A percentile compares a stretch with the other conserved stretches of the same genome.
These are phyloP conservation scores for Pemphredon lugubris DNA, from an alignment of 2,888 invertebrate species.

Conservation along the genomic window DNA sequence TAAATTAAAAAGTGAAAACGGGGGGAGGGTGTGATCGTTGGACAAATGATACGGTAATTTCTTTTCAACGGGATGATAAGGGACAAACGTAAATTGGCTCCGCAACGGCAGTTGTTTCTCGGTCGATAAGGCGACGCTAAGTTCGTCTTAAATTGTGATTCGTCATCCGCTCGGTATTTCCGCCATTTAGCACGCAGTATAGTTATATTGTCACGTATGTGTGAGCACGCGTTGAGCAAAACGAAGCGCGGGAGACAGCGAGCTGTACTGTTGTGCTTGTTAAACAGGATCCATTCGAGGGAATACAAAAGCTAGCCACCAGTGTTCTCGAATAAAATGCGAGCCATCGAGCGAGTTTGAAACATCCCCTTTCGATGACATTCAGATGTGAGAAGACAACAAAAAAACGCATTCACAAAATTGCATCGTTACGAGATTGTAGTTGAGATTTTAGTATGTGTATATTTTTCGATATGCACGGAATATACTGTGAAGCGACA, in stretches of 20 bases:
- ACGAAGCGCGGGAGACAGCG: conserved; percentile 7
- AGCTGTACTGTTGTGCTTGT: not conserved
- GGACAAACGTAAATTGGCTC: not conserved
- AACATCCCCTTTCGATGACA: too few species aligned
- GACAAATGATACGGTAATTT: not conserved
- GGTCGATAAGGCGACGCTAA: not conserved
- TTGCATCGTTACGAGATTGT: too few species aligned
- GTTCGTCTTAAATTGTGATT: conserved; percentile 48
- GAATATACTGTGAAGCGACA: too few species aligned
- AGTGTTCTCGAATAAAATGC: too few species aligned
- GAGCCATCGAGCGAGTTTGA: not conserved
- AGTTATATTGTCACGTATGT: conserved; percentile 10
- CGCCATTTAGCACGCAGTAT: conserved; percentile 32
- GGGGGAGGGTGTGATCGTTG: not conserved
- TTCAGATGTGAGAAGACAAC: too few species aligned
- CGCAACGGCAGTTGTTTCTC: not conserved
- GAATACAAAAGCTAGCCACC: not conserved
- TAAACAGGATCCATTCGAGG: not conserved
- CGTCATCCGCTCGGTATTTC: conserved; percentile 45
- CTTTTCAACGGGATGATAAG: not conserved
- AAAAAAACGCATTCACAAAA: too few species aligned
- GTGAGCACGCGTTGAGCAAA: conserved; percentile 15
- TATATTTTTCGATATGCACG: too few species aligned
- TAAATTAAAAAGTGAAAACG: too few species aligned
- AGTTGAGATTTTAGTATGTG: too few species aligned